Evolutionary conservation across 1,140 invertebrate species (phyloP).

Genomic region (Plutomurus gul): DNA sequence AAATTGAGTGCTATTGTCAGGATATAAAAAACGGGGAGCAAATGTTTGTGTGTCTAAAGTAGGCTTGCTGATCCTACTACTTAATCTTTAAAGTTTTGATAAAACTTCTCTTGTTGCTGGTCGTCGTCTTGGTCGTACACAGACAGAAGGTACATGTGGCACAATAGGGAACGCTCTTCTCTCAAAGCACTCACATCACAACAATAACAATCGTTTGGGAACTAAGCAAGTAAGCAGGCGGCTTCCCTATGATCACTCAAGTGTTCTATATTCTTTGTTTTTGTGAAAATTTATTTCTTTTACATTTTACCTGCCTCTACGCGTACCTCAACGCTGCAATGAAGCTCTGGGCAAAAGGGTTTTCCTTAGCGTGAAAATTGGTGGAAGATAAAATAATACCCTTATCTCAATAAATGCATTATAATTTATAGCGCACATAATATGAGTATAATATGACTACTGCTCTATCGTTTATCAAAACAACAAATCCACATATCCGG

Average conservation of each 20-base stretch:
- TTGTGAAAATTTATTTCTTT: slow-evolving; percentile 45
- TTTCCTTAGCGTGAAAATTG: slow-evolving; percentile 39
- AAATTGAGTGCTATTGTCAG: too few species aligned
- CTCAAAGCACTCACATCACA: not conserved
- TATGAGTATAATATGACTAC: too few species aligned
- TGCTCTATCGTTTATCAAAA: too few species aligned
- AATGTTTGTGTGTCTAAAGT: too few species aligned
- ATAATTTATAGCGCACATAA: too few species aligned
- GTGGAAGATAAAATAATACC: not conserved
- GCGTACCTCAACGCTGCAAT: too few species aligned
- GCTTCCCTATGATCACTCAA: slow-evolving; percentile 42
- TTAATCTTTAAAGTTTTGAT: too few species aligned
- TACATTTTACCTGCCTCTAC: slow-evolving; percentile 20
- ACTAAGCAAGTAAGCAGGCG: slow-evolving; percentile 24
- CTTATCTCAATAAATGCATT: too few species aligned
- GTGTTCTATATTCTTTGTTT: slow-evolving; percentile 38
- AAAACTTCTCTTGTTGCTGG: too few species aligned
- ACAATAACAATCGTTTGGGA: slow-evolving; percentile 26
- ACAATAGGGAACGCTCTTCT: not conserved
- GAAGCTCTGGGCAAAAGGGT: not conserved
- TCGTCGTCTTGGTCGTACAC: not conserved
- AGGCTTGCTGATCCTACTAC: too few species aligned
- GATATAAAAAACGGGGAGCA: too few species aligned
- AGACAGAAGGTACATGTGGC: not conserved
- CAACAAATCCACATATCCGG: too few species aligned